Evolutionary conservation across 2,888 invertebrate genomes (phyloP), one percentile per base, ranked within the genome.

Genomic region (Tolmerus cingulatus): DNA sequence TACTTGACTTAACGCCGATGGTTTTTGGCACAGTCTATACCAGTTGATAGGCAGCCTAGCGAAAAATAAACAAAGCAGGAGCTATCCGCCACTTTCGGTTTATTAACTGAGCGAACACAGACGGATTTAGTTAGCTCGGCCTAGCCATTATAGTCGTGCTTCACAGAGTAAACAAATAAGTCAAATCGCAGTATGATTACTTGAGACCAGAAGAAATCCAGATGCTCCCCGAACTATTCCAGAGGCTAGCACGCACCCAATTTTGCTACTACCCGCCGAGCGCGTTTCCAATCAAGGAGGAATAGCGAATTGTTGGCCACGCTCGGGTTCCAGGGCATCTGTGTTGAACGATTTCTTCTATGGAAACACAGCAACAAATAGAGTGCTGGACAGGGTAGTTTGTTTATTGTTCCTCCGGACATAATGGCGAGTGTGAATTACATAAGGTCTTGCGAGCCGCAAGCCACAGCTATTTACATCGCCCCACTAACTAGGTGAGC

Each of bases 171-270:
- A 82, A 82, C 82, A 82, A 82, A 82, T 82, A 51, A 51, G 37
- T 82, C 82, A 82, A 55, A 82, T 55, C 82, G 19, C 82, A 82
- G 55, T 57, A 82, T 82, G 82, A 57, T 55, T 82, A 82, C 82
- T 46, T 79, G 57, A 30, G 57, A 57, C 12, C 81, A 5, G 57
- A 82, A 16, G 57, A 82, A 82, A 57, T 51, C 55, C 82, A 82
- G 57, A 82, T 82, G 82, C 82, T 34, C 12, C 34, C 30, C 1
- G 30, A 82, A 30, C 81, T 16, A 51, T 40, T 51, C 57, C 34
- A 30, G 82, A 57, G n/a, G 30, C 16, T 34, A 34, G 82, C 57
- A 57, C 82, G 37, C 82, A 16, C 79, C 55, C n/a, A 82, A 30
- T 57, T 57, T 1, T 57, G n/a, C 16, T 74, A 23, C 74, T 19